Evolutionary conservation across 23 tunicate genomes (phyloP), one percentile per base, ranked within the genome.

Genomic region (Halocynthia roretzi): DNA sequence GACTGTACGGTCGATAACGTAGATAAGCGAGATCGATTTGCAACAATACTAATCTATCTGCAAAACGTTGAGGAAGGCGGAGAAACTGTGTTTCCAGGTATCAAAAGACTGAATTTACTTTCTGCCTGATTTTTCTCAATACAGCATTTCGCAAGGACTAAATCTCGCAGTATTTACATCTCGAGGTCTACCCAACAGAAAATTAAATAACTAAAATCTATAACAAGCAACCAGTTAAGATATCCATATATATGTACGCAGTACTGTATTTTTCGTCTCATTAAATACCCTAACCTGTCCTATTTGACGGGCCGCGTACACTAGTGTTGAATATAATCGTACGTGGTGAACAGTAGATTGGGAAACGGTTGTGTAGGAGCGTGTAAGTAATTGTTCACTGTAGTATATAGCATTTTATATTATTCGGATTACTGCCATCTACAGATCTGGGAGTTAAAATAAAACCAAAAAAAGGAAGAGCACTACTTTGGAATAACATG

Each of bases 401-500:
- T n/a, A n/a, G n/a, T n/a, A 31, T 31, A 31, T 4, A 31, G 44
- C 44, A 31, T 31, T 31, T 31, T 31, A 31, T 31, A 31, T 31
- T 15, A 15, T 60, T 60, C 64, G n/a, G 17, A 60, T n/a, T 60
- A 15, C 64, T 60, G 14, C 40, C 22, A 67, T 77, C 44, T 74
- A 49, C 64, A 86, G 93, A 86, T 51, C 85, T 86, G 15, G 85
- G 82, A 31, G 76, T 86, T 19, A 68, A 73, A 81, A 73, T 86
- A 20, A 76, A 56, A 11, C 93, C 93, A 12, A 80, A 80, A 62
- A 81, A 81, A 57, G 93, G 93, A 22, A 68, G 76, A 44, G 93
- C 94, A 21, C 51, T 82, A 44, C 67, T 87, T 64, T 87, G 94
- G 94, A 82, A 82, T n/a, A 87, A 87, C 68, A 82, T 87, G 86